These are phyloP conservation scores for Mechanitis messenoides DNA, from an alignment of 2,888 invertebrate genomes.

Conservation along the genomic window DNA sequence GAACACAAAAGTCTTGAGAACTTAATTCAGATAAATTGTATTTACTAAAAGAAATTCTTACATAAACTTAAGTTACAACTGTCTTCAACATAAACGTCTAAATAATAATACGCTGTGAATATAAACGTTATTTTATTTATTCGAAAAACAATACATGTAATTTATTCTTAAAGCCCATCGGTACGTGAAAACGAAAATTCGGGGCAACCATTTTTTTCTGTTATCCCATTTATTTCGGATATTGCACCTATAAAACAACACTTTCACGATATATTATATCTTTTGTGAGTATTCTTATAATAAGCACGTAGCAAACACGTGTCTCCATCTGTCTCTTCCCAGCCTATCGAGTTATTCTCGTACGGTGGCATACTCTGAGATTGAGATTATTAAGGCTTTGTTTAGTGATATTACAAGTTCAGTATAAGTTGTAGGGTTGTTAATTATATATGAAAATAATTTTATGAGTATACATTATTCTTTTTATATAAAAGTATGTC, in stretches of 20 bases:
- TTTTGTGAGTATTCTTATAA: conserved; percentile 16
- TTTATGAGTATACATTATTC: no score
- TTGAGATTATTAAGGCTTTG: background rate
- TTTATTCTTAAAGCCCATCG: background rate
- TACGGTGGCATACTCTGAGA: conserved; percentile 1
- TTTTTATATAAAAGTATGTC: no score
- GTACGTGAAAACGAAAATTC: conserved; percentile 10
- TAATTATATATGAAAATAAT: no score
- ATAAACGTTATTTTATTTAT: background rate
- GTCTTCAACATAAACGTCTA: background rate
- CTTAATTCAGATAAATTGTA: background rate
- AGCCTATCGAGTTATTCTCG: conserved; percentile 7
- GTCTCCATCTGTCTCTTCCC: conserved; percentile 15
- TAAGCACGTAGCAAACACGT: conserved; percentile 20
- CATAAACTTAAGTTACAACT: background rate
- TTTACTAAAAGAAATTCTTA: background rate
- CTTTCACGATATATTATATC: conserved; percentile 10
- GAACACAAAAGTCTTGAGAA: background rate
- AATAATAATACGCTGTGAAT: background rate
- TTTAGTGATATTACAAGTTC: no score
- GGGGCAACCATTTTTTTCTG: conserved; percentile 9
- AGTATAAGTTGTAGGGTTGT: no score
- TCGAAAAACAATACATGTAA: background rate
- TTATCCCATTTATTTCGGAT: conserved; percentile 11
- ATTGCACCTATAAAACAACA: conserved; percentile 17